A percentile compares a stretch with the other conserved stretches of the same genome.
Evolutionary conservation across 1,140 invertebrate species (phyloP).

Genomic region (Drosophila busckii): DNA sequence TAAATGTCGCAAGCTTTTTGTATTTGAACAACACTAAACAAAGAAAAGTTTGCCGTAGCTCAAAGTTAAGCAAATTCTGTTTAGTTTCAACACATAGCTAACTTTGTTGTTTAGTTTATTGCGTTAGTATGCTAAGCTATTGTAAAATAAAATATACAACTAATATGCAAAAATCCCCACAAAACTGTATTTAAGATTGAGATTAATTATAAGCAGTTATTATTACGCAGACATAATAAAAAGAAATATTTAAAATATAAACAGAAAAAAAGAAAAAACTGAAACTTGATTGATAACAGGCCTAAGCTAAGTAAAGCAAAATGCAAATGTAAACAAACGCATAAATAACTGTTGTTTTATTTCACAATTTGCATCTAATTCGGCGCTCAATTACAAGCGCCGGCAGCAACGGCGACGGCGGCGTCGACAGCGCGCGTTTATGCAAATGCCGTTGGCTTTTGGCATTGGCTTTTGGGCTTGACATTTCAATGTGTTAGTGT

Average conservation of each 20-base stretch:
- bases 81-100: not conserved
- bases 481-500: constrained; percentile 47
- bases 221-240: constrained; percentile 65
- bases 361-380: constrained; percentile 72
- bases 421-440: constrained; percentile 17
- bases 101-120: not conserved
- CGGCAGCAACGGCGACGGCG: constrained; percentile 4
- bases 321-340: constrained; percentile 42
- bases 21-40: not conserved
- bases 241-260: constrained; percentile 46
- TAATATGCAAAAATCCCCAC: not conserved
- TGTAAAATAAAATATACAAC: constrained; percentile 54
- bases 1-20: constrained; percentile 24
- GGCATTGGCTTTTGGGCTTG: constrained; percentile 33
- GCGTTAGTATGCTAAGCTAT: constrained; percentile 38
- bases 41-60: no score
- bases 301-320: constrained; percentile 5
- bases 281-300: constrained; percentile 59
- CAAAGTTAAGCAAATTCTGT: not conserved
- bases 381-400: constrained; percentile 61
- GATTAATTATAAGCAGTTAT: constrained; percentile 64
- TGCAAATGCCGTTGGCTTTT: constrained; percentile 53
- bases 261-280: not conserved
- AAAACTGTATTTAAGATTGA: constrained; percentile 60
- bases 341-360: constrained; percentile 74